Percentiles rank a stretch among this genome's conserved stretches.
Conservation (phyloP, 2,888 invertebrate species). For the Apodemia hepburni region DNA sequence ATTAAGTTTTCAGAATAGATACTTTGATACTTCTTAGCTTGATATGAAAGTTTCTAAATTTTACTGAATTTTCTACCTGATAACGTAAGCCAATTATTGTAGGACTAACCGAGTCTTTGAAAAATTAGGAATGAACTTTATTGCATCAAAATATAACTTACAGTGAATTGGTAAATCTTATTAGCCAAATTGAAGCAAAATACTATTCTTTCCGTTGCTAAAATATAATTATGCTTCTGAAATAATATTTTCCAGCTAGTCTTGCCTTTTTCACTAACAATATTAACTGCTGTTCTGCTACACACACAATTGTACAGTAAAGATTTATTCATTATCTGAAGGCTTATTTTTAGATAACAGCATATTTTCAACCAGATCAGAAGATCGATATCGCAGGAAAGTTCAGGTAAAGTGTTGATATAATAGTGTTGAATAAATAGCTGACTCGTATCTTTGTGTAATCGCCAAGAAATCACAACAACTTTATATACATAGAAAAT, state of each 20-base stretch:
- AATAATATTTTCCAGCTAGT: neutral
- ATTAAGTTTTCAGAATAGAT: too few species aligned
- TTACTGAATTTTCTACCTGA: too few species aligned
- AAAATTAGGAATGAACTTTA: neutral
- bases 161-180: conserved; percentile 6
- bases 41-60: too few species aligned
- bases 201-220: conserved; percentile 11
- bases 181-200: conserved; percentile 5
- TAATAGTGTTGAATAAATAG: neutral
- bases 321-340: neutral
- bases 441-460: neutral
- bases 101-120: too few species aligned
- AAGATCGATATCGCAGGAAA: neutral
- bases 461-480: neutral
- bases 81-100: too few species aligned
- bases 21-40: too few species aligned
- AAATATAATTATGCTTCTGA: neutral
- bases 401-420: neutral
- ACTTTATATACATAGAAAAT: neutral
- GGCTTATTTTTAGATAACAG: neutral
- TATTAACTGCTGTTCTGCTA: neutral
- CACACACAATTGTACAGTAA: conserved; percentile 4
- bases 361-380: conserved; percentile 3
- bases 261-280: neutral
- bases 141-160: neutral